Evolutionary conservation across 1,140 invertebrate species (phyloP), one percentile per base, ranked within the genome.

Genomic region (Drosophila fuyamai): DNA sequence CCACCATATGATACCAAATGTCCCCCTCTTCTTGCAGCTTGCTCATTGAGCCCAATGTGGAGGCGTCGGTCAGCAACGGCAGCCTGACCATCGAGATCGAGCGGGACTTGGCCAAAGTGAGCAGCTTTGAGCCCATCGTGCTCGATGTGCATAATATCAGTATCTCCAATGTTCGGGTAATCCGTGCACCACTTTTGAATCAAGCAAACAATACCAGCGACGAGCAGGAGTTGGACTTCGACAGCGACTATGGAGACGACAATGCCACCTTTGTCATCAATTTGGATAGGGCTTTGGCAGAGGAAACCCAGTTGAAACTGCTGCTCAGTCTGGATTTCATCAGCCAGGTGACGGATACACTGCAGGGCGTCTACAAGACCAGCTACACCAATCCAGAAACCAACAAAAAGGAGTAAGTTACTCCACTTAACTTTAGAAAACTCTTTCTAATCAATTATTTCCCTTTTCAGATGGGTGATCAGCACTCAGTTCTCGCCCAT

Each of bases 401-500:
- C 14, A 94, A 94, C 1, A 91, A 94, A 46, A 94, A 94, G 76
- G 95, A 94, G 96, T 97, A 93, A 94, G 94, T 93, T 27, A 1
- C 1, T 4, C 9, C 2, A 0, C 9, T 1, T 10, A 16, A 4
- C 5, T n/a, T 12, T 2, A 9, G 23, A 13, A 27, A 9, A 16
- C 12, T 2, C 13, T 2, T 0, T 13, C 2, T 32, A 7, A 32
- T 32, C 6, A 7, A 7, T 32, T 6, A 13, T 5, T 32, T 27
- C 8, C 13, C 2, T 13, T 16, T 12, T 38, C 70, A 96, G 95
- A 79, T 95, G 94, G 93, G 91, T 96, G 32, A 94, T 94, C 1
- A 94, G 94, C 10, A 97, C 97, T 0, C 96, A 97, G 90, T 97
- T 98, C 86, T 96, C 97, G 79, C 95, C 97, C 12, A 96, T 96